Base-by-base conservation (phyloP, 2,888 invertebrate genomes). In the Azorinus chamasolen region DNA sequence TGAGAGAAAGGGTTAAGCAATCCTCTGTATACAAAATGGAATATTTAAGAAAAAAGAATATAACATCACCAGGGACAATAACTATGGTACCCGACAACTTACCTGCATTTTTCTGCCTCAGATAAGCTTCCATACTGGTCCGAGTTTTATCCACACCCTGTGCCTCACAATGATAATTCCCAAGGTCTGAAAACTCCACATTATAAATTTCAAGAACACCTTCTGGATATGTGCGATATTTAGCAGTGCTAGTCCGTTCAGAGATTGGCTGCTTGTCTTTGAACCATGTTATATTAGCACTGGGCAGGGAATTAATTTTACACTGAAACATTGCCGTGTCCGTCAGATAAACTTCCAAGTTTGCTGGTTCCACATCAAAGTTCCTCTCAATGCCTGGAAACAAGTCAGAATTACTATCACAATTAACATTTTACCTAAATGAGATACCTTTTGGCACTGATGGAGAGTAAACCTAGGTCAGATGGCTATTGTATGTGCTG, bases 131-230 rank as follows among this genome's bases (percentile, higher is more conserved):
- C 25, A 78, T 72, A 78, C 98, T 97, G 73, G 96, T 94, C 70
- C 96, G 95, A 89, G 91, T 93, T 72, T 95, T 94, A 84, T 95
- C 95, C 46, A 95, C 93, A 83, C 95, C 95, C 41, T 95, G 94
- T 0, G 96, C 96, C 75, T 96, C 95, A 93, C 98, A 98, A 88
- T 96, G 95, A 94, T 99, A 99, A 6, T 95, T 95, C 48, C 97
- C 98, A 25, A 96, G 95, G 94, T 99, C 98, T 61, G 95, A 94
- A 39, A 94, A 93, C 27, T 95, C 94, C 50, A 97, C 95, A 84
- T 97, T 96, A 89, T 96, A 96, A 71, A 99, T 96, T 94, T 99
- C 98, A 70, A 99, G 94, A 48, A 98, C 96, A 45, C 98, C 98
- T 85, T 97, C 96, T 20, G 97, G 96, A 63, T 97, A 95, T 3